Base-by-base conservation (phyloP, 2,888 invertebrate species). In the Julus scanicus region DNA sequence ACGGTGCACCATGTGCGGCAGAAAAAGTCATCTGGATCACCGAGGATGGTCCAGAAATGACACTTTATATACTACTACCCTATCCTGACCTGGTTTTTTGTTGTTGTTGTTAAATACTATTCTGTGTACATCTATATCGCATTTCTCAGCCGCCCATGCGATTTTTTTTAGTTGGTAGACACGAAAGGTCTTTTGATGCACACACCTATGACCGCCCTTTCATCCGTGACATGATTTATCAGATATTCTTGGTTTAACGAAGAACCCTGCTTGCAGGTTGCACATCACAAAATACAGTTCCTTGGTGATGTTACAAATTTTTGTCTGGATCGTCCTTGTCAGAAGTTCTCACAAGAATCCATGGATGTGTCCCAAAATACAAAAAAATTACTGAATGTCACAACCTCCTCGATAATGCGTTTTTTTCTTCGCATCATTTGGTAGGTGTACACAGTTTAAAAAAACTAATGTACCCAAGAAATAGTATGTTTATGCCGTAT, bases 81-180 rank as follows among this genome's bases (percentile, higher is more conserved):
- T 37, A 80, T 80, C 80, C 37, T 80, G 80, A 20, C 80, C 80
- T 80, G 20, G 29, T 80, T 80, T 80, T 37, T n/a, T n/a, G n/a
- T n/a, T n/a, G n/a, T n/a, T n/a, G n/a, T 20, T 80, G 20, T 8
- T 20, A 29, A 71, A 20, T 71, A 20, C 29, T 20, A 29, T 20
- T 20, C 20, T 71, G 71, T 3, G 20, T 29, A 29, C 71, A 71
- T 71, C 71, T 71, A 6, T 80, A 37, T 37, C 37, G 37, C 37
- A 80, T 9, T 80, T 29, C 29, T 80, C 37, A 80, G 80, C 80
- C 29, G 80, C 37, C 37, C n/a, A 17, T 63, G 63, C n/a, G n/a
- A n/a, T 17, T 2, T 63, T 63, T 63, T 63, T 63, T 63, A 17
- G 63, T n/a, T n/a, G n/a, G 17, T 63, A 29, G 71, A 20, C 71